Evolutionary conservation across 1,140 invertebrate genomes (phyloP), one percentile per base, ranked within the genome.

Genomic region (Bombus polaris): DNA sequence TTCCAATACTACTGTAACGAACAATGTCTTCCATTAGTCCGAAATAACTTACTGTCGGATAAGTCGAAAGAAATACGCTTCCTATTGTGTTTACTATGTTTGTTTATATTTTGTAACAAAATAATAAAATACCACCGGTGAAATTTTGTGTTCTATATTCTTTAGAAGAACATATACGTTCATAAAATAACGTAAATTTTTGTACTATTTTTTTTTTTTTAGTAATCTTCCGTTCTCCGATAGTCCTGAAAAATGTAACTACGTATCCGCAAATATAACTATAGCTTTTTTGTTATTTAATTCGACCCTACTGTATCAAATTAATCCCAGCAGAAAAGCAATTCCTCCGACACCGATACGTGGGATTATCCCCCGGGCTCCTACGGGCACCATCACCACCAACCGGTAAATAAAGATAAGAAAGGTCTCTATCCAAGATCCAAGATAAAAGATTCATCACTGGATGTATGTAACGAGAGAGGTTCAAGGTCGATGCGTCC

Each of bases 401-500:
- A 18, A 2, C 13, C 62, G 4, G 13, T 5, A 32, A 66, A 65
- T 5, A 15, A 32, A 62, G 62, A 66, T 15, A 32, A 37, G 18
- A 37, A 37, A 68, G 9, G 6, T 37, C 35, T 35, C 18, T 9
- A 70, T 15, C 35, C 6, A 73, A 13, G 53, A 32, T 62, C 8
- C 6, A 18, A n/a, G 3, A 65, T 10, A 22, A 32, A 77, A 28
- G 10, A 32, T 12, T 15, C 28, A 5, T 15, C 2, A 6, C 15
- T 28, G 13, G 15, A 65, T n/a, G 68, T 6, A n/a, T n/a, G 65
- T 71, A 72, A 44, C 22, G 78, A 87, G 47, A 74, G 62, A 87
- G 89, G 85, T 89, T 90, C 88, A 90, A 75, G 88, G 88, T 89
- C 88, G 72, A 70, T n/a, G 47, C 25, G 68, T 79, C 39, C 75